Evolutionary conservation across 2,113 vertebrate species (phyloP), one percentile per base, ranked within the genome.

Genomic region (Odontesthes bonariensis): DNA sequence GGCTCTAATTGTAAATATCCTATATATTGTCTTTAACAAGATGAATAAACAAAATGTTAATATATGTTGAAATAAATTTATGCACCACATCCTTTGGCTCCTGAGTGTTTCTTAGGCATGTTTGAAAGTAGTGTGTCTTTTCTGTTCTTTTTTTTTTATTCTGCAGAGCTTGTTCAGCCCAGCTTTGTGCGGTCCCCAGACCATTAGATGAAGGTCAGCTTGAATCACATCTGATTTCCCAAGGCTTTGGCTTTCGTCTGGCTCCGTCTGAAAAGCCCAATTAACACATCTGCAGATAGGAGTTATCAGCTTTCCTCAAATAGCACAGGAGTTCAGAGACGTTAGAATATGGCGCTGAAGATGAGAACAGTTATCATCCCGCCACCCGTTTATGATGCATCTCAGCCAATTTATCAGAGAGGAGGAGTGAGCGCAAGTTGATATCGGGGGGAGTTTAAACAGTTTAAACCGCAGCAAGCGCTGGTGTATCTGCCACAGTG

Each of bases 11-110:
- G 90, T 91, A 86, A 68, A 89, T 89, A 90, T 22, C 84, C 49
- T 84, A 82, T 47, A 75, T 82, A 86, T 20, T 77, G 83, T 90
- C 85, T 88, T 84, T 81, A 89, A 81, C 68, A 71, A 74, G 61
- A 64, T 65, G 44, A 63, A 57, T 46, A 69, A 83, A 75, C 6
- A 79, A 84, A 78, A 81, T 88, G 81, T 87, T 87, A 82, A 87
- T 88, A 91, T 88, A 89, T 91, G 88, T 89, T 86, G 72, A 91
- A 92, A 91, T 92, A 85, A 90, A 91, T 89, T 85, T 55, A 86
- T 91, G 87, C 77, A 85, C 77, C 80, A 82, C 57, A 80, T 60
- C 1, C 22, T 22, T 19, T 63, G 77, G 35, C 82, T 87, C 62
- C 38, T 54, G 70, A 64, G 42, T 53, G 4, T 89, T 81, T 79